A percentile compares a stretch with the other conserved stretches of the same genome.
Evolutionary conservation across 2,113 vertebrate species (phyloP).

Genomic region (Enhydra lutris): DNA sequence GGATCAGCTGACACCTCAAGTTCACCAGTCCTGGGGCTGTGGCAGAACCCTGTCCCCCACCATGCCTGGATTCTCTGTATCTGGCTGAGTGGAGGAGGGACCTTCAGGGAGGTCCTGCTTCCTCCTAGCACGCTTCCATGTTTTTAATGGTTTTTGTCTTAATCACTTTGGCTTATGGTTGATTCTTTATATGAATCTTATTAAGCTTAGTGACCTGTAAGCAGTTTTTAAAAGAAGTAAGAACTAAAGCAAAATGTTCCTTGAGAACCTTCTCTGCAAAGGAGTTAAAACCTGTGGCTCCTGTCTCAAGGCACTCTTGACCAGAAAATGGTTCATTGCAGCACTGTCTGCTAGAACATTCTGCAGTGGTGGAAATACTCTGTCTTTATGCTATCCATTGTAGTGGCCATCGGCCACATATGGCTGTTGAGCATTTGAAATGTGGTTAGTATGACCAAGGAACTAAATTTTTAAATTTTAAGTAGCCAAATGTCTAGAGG

Average conservation of each 20-base stretch:
- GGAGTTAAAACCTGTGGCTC: neutral
- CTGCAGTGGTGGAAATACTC: neutral
- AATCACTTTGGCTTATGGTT: neutral
- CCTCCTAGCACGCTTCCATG: neutral
- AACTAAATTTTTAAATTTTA: neutral
- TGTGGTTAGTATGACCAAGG: neutral
- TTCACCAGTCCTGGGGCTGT: neutral
- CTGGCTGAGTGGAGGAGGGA: too few relatives aligned
- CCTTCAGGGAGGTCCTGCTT: neutral
- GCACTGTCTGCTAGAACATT: neutral
- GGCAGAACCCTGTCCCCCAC: neutral
- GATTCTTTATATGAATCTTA: conserved; percentile 18
- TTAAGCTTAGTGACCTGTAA: neutral
- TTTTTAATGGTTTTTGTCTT: conserved; percentile 24
- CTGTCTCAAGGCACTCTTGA: neutral
- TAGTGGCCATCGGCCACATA: too few relatives aligned
- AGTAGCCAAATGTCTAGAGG: neutral
- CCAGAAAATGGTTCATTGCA: neutral
- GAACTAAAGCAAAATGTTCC: neutral
- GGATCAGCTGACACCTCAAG: neutral
- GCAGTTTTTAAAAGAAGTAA: neutral
- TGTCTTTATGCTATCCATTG: accelerated
- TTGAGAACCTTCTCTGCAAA: neutral
- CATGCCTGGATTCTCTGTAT: neutral
- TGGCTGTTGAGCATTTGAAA: neutral